Percentiles rank a stretch among this genome's conserved stretches.
Conservation (phyloP, 2,797 vertebrate species). For the Spatula clypeata region DNA sequence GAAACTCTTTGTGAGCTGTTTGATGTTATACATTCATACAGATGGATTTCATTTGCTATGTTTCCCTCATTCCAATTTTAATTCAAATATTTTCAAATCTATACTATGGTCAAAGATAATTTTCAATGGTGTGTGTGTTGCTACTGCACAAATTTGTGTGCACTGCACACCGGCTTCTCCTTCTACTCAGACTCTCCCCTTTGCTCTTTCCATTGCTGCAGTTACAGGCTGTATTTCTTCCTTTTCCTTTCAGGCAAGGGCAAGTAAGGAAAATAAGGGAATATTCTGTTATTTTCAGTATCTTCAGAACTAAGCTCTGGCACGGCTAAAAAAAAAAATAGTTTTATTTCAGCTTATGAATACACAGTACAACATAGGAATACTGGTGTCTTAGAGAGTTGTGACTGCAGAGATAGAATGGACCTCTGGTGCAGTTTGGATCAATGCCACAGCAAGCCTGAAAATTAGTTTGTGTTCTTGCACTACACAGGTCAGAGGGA, state of each 20-base stretch:
- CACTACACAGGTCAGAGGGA: background rate
- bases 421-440: background rate
- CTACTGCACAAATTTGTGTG: background rate
- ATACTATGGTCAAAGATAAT: background rate
- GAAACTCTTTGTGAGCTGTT: slow-evolving; percentile 70
- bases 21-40: slow-evolving; percentile 46
- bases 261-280: slow-evolving; percentile 2
- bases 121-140: slow-evolving; percentile 16
- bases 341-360: background rate
- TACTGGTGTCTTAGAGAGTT: background rate
- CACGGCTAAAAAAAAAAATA: background rate
- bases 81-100: slow-evolving; percentile 36
- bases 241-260: background rate
- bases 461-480: background rate
- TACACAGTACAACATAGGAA: background rate
- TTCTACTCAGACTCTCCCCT: background rate
- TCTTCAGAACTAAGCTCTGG: background rate
- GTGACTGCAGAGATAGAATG: background rate
- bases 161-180: background rate
- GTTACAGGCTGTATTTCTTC: background rate
- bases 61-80: slow-evolving; percentile 21
- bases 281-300: slow-evolving; percentile 8
- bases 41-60: slow-evolving; percentile 68
- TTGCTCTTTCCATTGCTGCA: background rate
- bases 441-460: background rate